Evolutionary conservation across 2,888 invertebrate genomes (phyloP).

Genomic region (Drosophila robusta): DNA sequence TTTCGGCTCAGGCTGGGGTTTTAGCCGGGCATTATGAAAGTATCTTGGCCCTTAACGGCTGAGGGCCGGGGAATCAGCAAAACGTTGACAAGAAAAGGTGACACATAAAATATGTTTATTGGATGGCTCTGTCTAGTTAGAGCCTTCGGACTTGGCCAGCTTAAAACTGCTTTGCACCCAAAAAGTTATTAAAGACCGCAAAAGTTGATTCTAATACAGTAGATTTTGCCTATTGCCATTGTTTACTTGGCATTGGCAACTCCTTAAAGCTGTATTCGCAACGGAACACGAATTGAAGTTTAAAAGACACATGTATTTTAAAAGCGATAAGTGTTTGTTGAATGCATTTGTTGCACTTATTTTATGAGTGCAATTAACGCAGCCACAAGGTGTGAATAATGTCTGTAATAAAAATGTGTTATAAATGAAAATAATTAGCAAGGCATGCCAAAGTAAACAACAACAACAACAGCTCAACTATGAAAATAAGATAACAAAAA

Average conservation of each 20-base stretch:
- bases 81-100: conserved; percentile 64
- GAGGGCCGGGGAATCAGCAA: conserved; percentile 55
- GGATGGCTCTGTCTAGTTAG: conserved; percentile 13
- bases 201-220: conserved; percentile 14
- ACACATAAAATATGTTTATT: conserved; percentile 67
- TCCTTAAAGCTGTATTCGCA: conserved; percentile 24
- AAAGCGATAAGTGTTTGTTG: conserved; percentile 54
- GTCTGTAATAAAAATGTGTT: conserved; percentile 33
- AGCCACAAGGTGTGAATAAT: conserved; percentile 57
- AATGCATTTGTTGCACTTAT: conserved; percentile 54
- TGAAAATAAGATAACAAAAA: conserved; percentile 36
- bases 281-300: conserved; percentile 12
- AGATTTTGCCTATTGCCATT: background rate
- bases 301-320: conserved; percentile 50
- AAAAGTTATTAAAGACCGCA: conserved; percentile 1
- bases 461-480: conserved; percentile 40
- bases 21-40: conserved; percentile 49
- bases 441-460: conserved; percentile 50
- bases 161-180: background rate
- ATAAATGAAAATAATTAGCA: conserved; percentile 36
- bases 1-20: conserved; percentile 2
- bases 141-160: conserved; percentile 3
- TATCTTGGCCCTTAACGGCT: conserved; percentile 65
- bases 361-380: conserved; percentile 59
- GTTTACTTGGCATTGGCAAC: conserved; percentile 3